Evolutionary conservation across 2,888 invertebrate species (phyloP).

Genomic region (Mystacides longicornis): DNA sequence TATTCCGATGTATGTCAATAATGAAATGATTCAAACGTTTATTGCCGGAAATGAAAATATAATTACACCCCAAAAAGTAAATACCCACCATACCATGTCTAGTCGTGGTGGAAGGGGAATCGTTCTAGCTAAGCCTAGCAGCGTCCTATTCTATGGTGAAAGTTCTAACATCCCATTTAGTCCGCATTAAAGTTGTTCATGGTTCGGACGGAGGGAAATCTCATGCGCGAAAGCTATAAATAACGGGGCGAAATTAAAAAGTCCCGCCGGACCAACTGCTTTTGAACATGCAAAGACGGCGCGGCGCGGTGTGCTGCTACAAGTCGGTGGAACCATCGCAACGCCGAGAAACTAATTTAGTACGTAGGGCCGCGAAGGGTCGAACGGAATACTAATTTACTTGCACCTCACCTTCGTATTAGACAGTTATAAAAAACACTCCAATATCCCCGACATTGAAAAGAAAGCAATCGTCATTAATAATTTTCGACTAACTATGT

Average conservation of each 20-base stretch:
- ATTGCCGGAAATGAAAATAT: no score
- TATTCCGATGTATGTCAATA: no score
- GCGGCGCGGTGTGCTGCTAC: not conserved
- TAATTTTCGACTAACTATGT: no score
- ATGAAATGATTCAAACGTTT: no score
- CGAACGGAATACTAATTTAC: not conserved
- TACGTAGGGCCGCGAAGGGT: not conserved
- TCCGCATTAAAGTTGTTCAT: not conserved
- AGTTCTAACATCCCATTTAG: not conserved
- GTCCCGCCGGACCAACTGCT: constrained; percentile 24
- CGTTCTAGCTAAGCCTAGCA: no score
- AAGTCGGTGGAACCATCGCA: not conserved
- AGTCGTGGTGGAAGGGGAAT: no score
- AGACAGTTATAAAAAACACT: no score
- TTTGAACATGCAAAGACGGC: constrained; percentile 21
- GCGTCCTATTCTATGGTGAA: not conserved
- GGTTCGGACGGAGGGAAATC: constrained; percentile 13
- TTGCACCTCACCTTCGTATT: no score
- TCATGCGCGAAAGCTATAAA: constrained; percentile 25
- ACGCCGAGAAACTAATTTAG: not conserved
- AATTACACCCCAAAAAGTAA: no score
- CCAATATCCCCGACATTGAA: no score
- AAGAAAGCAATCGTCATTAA: no score
- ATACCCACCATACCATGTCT: no score
- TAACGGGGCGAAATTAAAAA: constrained; percentile 25